Evolutionary conservation across 2,797 vertebrate genomes (phyloP).

Genomic region (Enteromius argenteus): DNA sequence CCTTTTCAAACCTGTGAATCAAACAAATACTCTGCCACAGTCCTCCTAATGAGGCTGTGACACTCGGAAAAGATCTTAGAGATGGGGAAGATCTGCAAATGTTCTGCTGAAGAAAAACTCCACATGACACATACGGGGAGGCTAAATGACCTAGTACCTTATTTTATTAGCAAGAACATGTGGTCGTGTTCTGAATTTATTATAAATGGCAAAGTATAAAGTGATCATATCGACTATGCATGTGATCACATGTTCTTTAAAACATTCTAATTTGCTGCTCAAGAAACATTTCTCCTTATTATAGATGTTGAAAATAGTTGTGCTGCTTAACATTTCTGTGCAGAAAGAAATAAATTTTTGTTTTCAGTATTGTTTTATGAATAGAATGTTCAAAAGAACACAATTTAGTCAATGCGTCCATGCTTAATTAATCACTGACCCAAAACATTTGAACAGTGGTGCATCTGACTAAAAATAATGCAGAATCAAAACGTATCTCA

Average conservation of each 20-base stretch:
- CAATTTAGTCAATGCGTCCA: neutral
- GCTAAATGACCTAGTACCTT: neutral
- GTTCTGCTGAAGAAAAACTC: neutral
- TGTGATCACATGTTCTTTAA: neutral
- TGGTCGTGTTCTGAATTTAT: neutral
- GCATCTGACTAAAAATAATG: conserved; percentile 64
- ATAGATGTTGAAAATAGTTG: neutral
- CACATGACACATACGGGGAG: conserved; percentile 11
- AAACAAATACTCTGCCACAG: conserved; percentile 29
- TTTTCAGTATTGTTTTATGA: neutral
- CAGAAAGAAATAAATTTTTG: neutral
- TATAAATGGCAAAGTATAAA: neutral
- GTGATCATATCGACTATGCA: neutral
- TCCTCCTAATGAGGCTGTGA: conserved; percentile 53
- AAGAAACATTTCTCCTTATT: neutral
- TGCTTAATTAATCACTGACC: neutral
- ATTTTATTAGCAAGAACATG: neutral
- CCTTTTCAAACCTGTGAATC: conserved; percentile 53
- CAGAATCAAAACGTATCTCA: conserved; percentile 70
- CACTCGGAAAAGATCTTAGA: conserved; percentile 25
- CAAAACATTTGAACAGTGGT: neutral
- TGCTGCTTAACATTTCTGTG: neutral
- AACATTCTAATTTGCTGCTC: neutral
- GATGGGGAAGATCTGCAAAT: conserved; percentile 30
- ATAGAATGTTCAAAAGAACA: neutral